Conservation (phyloP, 2,797 vertebrate genomes). For the Petrocephalus sullivani region DNA sequence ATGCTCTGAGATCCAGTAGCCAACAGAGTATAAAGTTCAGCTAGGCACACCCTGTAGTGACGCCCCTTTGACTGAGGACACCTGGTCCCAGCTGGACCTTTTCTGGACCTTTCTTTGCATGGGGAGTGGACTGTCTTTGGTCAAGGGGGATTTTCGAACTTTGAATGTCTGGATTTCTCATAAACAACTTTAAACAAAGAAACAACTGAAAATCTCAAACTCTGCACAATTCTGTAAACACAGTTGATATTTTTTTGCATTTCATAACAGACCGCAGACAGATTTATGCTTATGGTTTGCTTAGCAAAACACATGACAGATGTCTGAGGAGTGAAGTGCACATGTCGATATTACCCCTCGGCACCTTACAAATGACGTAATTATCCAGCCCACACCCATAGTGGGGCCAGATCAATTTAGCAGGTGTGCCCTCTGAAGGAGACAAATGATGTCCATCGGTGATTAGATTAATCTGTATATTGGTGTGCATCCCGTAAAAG, state of each 20-base stretch:
- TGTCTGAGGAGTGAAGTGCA: constrained; percentile 41
- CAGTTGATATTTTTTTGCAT: background rate
- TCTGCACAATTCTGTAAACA: constrained; percentile 15
- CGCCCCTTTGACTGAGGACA: background rate
- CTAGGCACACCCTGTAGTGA: background rate
- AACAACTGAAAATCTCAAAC: background rate
- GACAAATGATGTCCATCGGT: constrained; percentile 45
- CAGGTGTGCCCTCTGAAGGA: constrained; percentile 43
- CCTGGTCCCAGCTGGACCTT: background rate
- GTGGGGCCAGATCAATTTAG: constrained; percentile 59
- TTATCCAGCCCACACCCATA: constrained; percentile 55
- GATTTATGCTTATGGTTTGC: constrained; percentile 38
- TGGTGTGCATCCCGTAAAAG: background rate
- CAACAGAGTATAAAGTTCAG: background rate
- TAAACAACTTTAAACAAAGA: constrained; percentile 14
- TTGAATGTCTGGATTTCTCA: background rate
- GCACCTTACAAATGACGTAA: constrained; percentile 58
- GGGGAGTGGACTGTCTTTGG: background rate
- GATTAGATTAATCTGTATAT: constrained; percentile 21
- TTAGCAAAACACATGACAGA: constrained; percentile 53
- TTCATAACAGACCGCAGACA: constrained; percentile 14
- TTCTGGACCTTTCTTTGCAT: background rate
- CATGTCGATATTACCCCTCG: constrained; percentile 49
- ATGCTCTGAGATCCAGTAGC: constrained; percentile 22
- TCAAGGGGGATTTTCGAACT: background rate